Evolutionary conservation across 2,113 vertebrate genomes (phyloP), one percentile per base, ranked within the genome.

Genomic region (Colistium nudipinnis): DNA sequence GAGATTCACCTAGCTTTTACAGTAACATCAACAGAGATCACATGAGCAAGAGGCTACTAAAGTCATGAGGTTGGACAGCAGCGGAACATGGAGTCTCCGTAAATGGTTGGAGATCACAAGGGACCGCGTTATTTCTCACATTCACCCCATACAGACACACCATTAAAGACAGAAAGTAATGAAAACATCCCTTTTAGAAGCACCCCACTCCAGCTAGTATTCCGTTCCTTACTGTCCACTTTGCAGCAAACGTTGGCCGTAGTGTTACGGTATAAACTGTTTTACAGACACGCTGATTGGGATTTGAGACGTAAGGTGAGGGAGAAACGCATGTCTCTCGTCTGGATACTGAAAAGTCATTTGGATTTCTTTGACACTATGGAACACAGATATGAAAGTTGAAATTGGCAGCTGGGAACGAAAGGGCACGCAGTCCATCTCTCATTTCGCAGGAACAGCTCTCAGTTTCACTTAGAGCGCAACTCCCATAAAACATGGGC

Each of bases 401-500:
- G 72, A 85, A 85, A 88, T 76, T 65, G 80, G 62, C 65, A 73
- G 62, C 78, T 79, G 83, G 65, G 77, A 81, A 79, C 84, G 82
- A 86, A 83, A 62, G 45, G 68, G 43, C 53, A 7, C 30, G 54
- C 67, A 55, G 53, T 77, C 79, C 65, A 44, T 85, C 74, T 86
- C 53, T 78, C 71, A 75, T 84, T 86, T 69, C 70, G 47, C 71
- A 69, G 74, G 49, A 85, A 79, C 82, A 84, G 80, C 87, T 87
- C 81, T 90, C 75, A 54, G 77, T 88, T 83, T 87, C 81, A 84
- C 76, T 85, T 76, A 79, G 61, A 87, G 54, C 35, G 13, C 74
- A 70, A 73, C 81, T 77, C 66, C 61, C 62, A 81, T 90, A 72
- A 87, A 87, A 88, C 73, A 79, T 79, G 63, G 82, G 52, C 81